A percentile compares a stretch with the other conserved stretches of the same genome.
phyloP scores from a whole-genome alignment of 2,797 vertebrate species.

The Valencia hispanica region DNA sequence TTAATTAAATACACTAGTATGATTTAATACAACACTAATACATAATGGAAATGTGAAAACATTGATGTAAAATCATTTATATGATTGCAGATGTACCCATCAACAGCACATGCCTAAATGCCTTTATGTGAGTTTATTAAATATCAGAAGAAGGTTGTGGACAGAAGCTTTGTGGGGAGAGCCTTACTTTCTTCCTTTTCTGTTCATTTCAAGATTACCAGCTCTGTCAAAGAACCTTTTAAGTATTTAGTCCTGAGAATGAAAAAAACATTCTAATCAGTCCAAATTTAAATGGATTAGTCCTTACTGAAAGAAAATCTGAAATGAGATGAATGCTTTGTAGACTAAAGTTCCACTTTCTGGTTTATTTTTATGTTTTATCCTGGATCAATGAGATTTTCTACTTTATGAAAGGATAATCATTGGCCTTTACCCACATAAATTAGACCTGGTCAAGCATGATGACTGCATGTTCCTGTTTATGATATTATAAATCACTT shows the following conservation, averaged over 20 bases:
- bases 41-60: background rate
- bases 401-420: background rate
- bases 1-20: background rate
- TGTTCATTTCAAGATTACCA: background rate
- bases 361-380: no score
- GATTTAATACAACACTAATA: background rate
- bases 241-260: background rate
- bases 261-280: background rate
- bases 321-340: background rate
- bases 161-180: background rate
- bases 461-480: background rate
- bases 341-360: no score
- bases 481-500: fast-evolving
- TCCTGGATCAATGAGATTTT: no score
- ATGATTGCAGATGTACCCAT: background rate
- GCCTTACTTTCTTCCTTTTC: no score
- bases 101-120: background rate
- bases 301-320: background rate
- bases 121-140: background rate
- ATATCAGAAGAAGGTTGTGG: background rate
- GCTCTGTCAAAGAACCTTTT: background rate
- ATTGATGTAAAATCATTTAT: background rate
- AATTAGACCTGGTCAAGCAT: background rate
- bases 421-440: background rate
- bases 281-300: background rate